phyloP scores from a whole-genome alignment of 2,797 vertebrate species.

The Tokudaia muenninki region DNA sequence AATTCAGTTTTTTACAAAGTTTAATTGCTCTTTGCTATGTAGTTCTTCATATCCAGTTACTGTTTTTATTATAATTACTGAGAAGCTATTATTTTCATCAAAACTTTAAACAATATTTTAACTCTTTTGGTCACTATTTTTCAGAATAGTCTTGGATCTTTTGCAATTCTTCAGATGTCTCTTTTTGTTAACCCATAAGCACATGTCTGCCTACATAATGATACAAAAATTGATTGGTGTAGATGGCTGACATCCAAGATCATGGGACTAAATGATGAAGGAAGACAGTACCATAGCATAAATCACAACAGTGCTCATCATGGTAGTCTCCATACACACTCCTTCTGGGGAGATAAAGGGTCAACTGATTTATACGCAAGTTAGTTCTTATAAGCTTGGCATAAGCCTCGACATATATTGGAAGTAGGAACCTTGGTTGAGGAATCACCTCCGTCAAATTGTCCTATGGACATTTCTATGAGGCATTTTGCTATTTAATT shows the following conservation, averaged over 20 bases:
- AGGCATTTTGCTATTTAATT: not conserved
- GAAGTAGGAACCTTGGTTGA: too few relatives aligned
- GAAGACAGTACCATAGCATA: not conserved
- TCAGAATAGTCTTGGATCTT: not conserved
- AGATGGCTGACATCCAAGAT: not conserved
- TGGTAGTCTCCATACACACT: not conserved
- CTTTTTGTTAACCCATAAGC: not conserved
- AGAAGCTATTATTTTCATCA: not conserved
- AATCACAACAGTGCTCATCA: not conserved
- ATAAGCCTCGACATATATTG: not conserved
- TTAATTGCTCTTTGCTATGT: slow-evolving; percentile 6
- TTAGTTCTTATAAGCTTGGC: not conserved
- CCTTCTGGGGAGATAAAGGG: not conserved
- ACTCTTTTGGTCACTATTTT: not conserved
- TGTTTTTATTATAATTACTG: slow-evolving; percentile 27
- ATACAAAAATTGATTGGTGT: not conserved
- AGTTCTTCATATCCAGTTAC: not conserved
- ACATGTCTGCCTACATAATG: not conserved
- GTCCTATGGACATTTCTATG: too few relatives aligned
- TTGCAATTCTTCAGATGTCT: not conserved
- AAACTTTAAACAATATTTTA: slow-evolving; percentile 10
- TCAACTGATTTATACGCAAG: too few relatives aligned
- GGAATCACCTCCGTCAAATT: not conserved
- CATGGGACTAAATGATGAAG: not conserved
- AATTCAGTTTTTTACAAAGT: slow-evolving; percentile 34